Conservation (phyloP, 2,797 vertebrate genomes). For the Enteromius anoplus region DNA sequence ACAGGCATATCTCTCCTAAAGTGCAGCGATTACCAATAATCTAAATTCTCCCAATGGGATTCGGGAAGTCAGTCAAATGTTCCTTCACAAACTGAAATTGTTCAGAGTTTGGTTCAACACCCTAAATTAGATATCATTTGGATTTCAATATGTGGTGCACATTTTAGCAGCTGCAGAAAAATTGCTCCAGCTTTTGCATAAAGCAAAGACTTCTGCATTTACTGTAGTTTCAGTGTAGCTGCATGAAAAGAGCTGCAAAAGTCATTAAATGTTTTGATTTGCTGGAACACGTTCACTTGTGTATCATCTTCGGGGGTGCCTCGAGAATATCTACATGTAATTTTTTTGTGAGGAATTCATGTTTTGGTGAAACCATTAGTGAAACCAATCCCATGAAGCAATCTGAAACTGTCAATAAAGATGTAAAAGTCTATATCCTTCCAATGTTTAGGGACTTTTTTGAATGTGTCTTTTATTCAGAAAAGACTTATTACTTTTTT, state of each 20-base stretch:
- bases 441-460: neutral
- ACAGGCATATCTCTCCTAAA: conserved; percentile 71
- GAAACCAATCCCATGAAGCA: neutral
- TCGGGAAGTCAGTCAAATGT: conserved; percentile 65
- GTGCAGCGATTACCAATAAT: conserved; percentile 74
- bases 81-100: conserved; percentile 53
- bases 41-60: conserved; percentile 73
- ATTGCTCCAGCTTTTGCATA: conserved; percentile 13
- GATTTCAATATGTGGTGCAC: conserved; percentile 56
- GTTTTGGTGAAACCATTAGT: neutral
- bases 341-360: neutral
- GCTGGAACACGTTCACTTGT: neutral
- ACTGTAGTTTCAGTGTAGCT: neutral
- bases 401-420: neutral
- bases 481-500: neutral
- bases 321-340: neutral
- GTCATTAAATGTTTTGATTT: conserved; percentile 30
- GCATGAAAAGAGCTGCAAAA: conserved; percentile 30
- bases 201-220: conserved; percentile 24
- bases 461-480: neutral
- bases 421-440: neutral
- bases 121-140: conserved; percentile 67
- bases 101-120: conserved; percentile 57
- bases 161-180: conserved; percentile 23
- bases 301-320: conserved; percentile 13